Conservation (phyloP, 2,888 invertebrate genomes). For the Unio delphinus region DNA sequence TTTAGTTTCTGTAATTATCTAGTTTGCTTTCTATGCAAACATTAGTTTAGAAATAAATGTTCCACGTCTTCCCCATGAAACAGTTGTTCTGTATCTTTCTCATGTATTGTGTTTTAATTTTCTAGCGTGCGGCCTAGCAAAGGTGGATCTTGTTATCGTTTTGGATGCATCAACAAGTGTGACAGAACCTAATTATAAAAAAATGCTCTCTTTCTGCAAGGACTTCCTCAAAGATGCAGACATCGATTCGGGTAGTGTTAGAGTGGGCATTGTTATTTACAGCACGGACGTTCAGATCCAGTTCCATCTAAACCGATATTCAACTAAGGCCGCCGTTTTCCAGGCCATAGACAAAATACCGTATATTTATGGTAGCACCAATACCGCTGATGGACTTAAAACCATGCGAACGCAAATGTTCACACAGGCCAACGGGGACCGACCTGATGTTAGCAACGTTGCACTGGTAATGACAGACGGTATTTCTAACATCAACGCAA, state of each 20-base stretch:
- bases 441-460: slow-evolving; percentile 51
- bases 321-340: slow-evolving; percentile 38
- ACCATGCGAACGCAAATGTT: slow-evolving; percentile 54
- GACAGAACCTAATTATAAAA: slow-evolving; percentile 43
- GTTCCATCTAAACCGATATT: slow-evolving; percentile 43
- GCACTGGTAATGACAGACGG: slow-evolving; percentile 63
- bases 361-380: slow-evolving; percentile 59
- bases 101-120: neutral
- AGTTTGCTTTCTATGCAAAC: too few relatives aligned
- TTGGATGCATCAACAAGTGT: slow-evolving; percentile 61
- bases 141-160: slow-evolving; percentile 44
- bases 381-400: slow-evolving; percentile 62
- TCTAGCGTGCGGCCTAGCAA: slow-evolving; percentile 38
- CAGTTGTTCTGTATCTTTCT: too few relatives aligned
- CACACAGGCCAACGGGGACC: slow-evolving; percentile 53
- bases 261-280: slow-evolving; percentile 47
- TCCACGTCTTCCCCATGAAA: too few relatives aligned
- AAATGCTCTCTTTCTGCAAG: slow-evolving; percentile 36
- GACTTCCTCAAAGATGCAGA: slow-evolving; percentile 29
- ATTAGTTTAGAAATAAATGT: too few relatives aligned
- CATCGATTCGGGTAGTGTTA: slow-evolving; percentile 42
- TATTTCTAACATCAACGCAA: slow-evolving; percentile 60
- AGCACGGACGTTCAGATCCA: slow-evolving; percentile 32
- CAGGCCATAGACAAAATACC: slow-evolving; percentile 49
- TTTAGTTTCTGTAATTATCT: too few relatives aligned